A percentile compares a stretch with the other conserved stretches of the same genome.
Evolutionary conservation across 2,888 invertebrate species (phyloP).

Genomic region (Thera obeliscata): DNA sequence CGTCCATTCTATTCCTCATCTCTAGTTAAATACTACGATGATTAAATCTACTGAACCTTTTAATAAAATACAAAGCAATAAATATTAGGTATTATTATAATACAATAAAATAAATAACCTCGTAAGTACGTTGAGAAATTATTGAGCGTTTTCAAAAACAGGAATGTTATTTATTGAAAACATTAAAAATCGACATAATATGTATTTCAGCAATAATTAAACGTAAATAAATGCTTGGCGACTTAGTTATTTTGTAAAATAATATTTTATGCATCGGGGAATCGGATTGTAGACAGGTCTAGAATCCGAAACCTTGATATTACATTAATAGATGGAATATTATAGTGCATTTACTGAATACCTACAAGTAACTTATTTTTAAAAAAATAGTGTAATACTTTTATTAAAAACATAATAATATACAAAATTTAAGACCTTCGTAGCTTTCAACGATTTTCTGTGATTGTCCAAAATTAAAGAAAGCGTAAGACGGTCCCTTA

Average conservation of each 20-base stretch:
- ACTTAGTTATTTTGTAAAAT: constrained; percentile 22
- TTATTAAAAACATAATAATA: constrained; percentile 32
- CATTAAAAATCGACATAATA: constrained; percentile 4
- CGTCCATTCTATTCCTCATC: not conserved
- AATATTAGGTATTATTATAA: constrained; percentile 9
- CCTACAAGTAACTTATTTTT: constrained; percentile 18
- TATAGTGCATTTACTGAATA: constrained; percentile 9
- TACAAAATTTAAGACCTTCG: constrained; percentile 24
- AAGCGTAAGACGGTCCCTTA: not conserved
- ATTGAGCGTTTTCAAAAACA: constrained; percentile 45
- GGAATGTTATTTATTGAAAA: constrained; percentile 49
- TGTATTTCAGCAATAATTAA: not conserved
- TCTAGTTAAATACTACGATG: constrained; percentile 9
- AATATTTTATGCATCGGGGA: not conserved
- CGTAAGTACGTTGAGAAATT: constrained; percentile 56
- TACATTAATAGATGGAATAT: constrained; percentile 2
- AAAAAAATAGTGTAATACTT: constrained; percentile 46
- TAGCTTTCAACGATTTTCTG: not conserved
- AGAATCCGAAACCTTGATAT: not conserved
- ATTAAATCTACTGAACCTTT: constrained; percentile 24
- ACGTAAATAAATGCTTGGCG: constrained; percentile 28
- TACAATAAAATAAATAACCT: constrained; percentile 46
- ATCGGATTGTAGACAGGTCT: not conserved
- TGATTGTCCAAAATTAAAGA: not conserved
- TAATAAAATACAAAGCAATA: constrained; percentile 9